A percentile compares a stretch with the other conserved stretches of the same genome.
These are phyloP conservation scores for Micropoecilia bifurca DNA, from an alignment of 2,797 vertebrate species.

Conservation along the genomic window DNA sequence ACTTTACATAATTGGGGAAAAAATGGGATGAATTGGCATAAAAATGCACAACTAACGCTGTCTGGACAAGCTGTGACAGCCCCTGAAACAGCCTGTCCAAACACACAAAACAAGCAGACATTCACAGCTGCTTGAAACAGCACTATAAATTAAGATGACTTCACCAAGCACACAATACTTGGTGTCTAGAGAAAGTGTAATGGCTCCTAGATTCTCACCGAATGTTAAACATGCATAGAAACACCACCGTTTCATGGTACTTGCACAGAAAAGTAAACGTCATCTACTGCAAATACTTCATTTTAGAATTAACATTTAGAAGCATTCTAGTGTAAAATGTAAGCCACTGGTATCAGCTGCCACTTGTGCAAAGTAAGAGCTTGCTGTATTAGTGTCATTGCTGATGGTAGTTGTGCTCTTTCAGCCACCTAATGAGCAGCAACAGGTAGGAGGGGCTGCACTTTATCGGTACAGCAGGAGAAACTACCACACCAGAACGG, in stretches of 20 bases:
- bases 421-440: background rate
- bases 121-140: conserved; percentile 62
- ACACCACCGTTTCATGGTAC: conserved; percentile 19
- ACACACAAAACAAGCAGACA: conserved; percentile 57
- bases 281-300: background rate
- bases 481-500: background rate
- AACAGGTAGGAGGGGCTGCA: background rate
- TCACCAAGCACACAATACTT: conserved; percentile 25
- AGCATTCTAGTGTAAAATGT: background rate
- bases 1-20: background rate
- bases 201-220: background rate
- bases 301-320: background rate
- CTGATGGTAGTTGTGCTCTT: background rate
- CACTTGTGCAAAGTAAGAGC: background rate
- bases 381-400: background rate
- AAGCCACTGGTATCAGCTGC: background rate
- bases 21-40: background rate
- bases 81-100: conserved; percentile 72
- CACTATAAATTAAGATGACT: conserved; percentile 65
- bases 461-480: background rate
- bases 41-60: conserved; percentile 52
- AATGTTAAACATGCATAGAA: conserved; percentile 5
- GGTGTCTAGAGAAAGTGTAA: background rate
- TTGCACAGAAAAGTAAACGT: background rate
- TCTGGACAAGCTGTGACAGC: conserved; percentile 74